These are phyloP conservation scores for Amiota minor DNA, from an alignment of 2,888 invertebrate genomes.

Conservation along the genomic window DNA sequence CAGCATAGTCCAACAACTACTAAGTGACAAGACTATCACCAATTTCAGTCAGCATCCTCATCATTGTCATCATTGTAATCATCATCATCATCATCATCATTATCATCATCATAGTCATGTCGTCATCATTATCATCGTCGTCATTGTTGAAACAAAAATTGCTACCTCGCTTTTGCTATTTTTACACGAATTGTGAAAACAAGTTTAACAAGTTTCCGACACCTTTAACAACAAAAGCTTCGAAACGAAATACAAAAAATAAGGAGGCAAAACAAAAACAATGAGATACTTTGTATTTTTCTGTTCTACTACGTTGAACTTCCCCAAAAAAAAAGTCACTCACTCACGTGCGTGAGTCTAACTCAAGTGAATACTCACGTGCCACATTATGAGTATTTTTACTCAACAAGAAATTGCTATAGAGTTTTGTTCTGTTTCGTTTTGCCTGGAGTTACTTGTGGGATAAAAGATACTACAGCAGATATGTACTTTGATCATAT, in stretches of 20 bases:
- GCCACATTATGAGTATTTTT: constrained; percentile 1
- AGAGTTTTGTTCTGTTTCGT: not conserved
- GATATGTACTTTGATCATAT: not conserved
- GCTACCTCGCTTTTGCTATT: constrained; percentile 33
- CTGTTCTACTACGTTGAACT: not conserved
- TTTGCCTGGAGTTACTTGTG: not conserved
- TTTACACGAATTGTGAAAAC: constrained; percentile 50
- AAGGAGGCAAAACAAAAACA: constrained; percentile 26
- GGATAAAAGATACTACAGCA: not conserved
- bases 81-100: constrained; percentile 22
- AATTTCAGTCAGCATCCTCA: not conserved
- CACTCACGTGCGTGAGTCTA: constrained; percentile 16
- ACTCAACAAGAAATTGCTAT: not conserved
- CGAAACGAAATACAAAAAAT: constrained; percentile 30
- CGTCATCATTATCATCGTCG: constrained; percentile 7
- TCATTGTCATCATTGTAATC: constrained; percentile 12
- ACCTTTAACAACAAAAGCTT: constrained; percentile 52
- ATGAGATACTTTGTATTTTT: constrained; percentile 8
- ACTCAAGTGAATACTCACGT: not conserved
- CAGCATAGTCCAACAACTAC: constrained; percentile 3
- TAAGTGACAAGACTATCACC: constrained; percentile 18
- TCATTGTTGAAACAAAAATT: constrained; percentile 26
- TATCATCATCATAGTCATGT: constrained; percentile 5
- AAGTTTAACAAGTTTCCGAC: constrained; percentile 68
- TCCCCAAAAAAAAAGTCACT: not conserved